Conservation (phyloP, 2,113 vertebrate species). For the Haemorhous mexicanus region DNA sequence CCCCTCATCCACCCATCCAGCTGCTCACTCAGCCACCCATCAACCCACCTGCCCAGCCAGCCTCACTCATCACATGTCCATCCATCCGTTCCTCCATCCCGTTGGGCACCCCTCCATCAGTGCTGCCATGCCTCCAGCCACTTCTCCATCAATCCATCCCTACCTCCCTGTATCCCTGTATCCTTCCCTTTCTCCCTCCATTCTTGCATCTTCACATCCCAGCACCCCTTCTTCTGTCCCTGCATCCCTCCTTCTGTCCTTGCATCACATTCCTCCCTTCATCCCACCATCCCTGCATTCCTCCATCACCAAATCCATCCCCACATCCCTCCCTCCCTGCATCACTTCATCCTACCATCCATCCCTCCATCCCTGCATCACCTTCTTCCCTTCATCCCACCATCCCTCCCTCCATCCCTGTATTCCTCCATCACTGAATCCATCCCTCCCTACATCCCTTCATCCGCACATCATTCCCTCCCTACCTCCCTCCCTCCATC, state of each 20-base stretch:
- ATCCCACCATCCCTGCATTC: not conserved
- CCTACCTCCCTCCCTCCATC: too few species aligned
- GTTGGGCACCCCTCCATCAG: not conserved
- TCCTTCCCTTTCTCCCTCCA: not conserved
- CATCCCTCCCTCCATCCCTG: too few species aligned
- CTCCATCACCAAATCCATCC: too few species aligned
- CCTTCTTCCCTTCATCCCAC: too few species aligned
- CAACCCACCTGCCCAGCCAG: accelerated
- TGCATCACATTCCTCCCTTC: not conserved
- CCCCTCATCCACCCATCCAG: accelerated
- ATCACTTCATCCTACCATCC: not conserved
- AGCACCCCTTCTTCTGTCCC: too few species aligned
- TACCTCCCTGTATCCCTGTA: accelerated
- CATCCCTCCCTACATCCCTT: too few species aligned
- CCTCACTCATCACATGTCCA: not conserved
- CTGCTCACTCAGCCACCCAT: not conserved
- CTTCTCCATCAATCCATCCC: too few species aligned
- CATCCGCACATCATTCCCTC: too few species aligned
- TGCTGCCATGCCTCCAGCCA: too few species aligned
- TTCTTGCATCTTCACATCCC: not conserved
- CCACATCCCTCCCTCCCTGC: not conserved
- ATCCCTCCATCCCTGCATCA: too few species aligned
- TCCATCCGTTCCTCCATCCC: not conserved
- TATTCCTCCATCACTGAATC: accelerated
- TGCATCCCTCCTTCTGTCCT: not conserved